Evolutionary conservation across 2,113 vertebrate genomes (phyloP).

Genomic region (Turdus rufiventris): DNA sequence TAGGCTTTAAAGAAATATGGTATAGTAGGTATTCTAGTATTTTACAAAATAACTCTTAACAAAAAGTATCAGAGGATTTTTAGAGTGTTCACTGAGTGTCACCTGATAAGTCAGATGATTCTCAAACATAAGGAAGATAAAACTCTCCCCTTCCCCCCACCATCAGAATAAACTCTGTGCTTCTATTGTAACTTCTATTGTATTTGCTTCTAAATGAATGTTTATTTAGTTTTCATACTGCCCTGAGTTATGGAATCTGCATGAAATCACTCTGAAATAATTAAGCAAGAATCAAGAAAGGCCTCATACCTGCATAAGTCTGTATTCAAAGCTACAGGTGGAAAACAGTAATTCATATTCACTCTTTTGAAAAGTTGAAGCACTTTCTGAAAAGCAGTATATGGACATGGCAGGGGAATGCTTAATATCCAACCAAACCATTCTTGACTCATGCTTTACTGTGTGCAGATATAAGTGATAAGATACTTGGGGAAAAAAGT

Average conservation of each 20-base stretch:
- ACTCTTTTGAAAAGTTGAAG: neutral
- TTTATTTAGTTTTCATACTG: neutral
- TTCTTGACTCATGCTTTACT: neutral
- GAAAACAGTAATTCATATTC: neutral
- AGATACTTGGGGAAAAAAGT: neutral
- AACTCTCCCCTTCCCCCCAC: accelerated
- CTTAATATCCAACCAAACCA: neutral
- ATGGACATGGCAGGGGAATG: neutral
- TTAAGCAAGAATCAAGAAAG: neutral
- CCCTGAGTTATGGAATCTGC: neutral
- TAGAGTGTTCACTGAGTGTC: neutral
- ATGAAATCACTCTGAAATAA: neutral
- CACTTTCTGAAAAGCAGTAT: neutral
- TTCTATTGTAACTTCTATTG: neutral
- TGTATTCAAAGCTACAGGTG: neutral
- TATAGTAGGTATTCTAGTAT: neutral
- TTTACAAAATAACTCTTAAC: neutral
- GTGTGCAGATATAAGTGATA: neutral
- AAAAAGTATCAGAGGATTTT: neutral
- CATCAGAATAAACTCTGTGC: neutral
- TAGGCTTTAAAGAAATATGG: neutral
- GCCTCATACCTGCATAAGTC: neutral
- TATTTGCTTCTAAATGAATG: neutral
- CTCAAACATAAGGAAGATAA: neutral
- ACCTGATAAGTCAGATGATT: neutral